Conservation (phyloP, 2,113 vertebrate genomes). For the Muscicapa adusta region DNA sequence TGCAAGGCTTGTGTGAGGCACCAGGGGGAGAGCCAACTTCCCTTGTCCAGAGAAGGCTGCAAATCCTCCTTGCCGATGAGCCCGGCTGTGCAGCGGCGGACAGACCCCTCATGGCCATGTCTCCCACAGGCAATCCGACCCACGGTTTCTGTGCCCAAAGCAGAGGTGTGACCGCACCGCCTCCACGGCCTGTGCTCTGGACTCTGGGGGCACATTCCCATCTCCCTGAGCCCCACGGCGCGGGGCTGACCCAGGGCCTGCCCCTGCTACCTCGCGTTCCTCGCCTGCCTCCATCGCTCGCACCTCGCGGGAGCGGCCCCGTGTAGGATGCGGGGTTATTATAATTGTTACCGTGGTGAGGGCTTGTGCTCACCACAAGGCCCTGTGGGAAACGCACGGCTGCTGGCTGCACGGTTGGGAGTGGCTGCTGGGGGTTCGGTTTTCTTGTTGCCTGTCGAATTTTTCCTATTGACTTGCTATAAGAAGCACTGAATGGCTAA, state of each 20-base stretch:
- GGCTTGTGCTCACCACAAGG: background rate
- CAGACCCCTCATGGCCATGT: background rate
- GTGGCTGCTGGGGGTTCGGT: too few species aligned
- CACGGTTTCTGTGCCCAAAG: background rate
- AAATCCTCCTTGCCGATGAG: background rate
- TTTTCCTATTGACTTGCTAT: too few species aligned
- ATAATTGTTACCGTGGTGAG: too few species aligned
- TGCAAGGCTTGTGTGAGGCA: background rate
- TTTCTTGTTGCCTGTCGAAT: too few species aligned
- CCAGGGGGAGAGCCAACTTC: background rate
- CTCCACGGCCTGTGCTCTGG: rapidly evolving
- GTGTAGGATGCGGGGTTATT: background rate
- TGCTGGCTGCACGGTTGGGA: rapidly evolving
- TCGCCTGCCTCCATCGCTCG: rapidly evolving
- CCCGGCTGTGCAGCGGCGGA: rapidly evolving
- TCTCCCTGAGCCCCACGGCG: background rate
- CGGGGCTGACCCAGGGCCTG: too few species aligned
- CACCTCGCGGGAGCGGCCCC: background rate
- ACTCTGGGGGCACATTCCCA: too few species aligned
- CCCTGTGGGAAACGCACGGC: background rate
- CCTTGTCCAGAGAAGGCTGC: background rate
- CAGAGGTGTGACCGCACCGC: rapidly evolving
- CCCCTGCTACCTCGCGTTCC: too few species aligned
- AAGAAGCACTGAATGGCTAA: too few species aligned
- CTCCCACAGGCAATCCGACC: rapidly evolving